Evolutionary conservation across 2,888 invertebrate species (phyloP).

Genomic region (Sesia apiformis): DNA sequence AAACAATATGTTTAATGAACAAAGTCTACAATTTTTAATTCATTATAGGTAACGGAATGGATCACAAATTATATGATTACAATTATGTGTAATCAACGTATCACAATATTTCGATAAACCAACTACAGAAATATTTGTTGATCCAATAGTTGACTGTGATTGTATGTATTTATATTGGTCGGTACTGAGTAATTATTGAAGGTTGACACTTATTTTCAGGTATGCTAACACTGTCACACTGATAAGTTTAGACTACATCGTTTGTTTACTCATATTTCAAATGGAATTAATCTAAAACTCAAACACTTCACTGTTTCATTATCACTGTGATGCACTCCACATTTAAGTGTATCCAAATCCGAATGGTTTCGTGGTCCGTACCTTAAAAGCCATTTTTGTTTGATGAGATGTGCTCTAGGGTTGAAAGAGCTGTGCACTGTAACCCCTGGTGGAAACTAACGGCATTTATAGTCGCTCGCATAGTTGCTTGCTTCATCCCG

Average conservation of each 20-base stretch:
- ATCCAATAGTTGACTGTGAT: too few relatives aligned
- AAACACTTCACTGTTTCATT: conserved; percentile 18
- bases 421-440: conserved; percentile 59
- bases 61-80: too few relatives aligned
- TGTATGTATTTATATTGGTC: too few relatives aligned
- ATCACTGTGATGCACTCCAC: conserved; percentile 18
- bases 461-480: conserved; percentile 51
- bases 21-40: not conserved
- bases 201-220: too few relatives aligned
- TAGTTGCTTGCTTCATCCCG: conserved; percentile 58
- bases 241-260: too few relatives aligned
- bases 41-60: not conserved
- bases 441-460: conserved; percentile 43
- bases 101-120: too few relatives aligned
- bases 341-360: conserved; percentile 24
- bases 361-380: conserved; percentile 34
- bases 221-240: too few relatives aligned
- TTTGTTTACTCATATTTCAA: too few relatives aligned
- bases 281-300: not conserved
- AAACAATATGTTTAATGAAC: not conserved
- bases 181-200: too few relatives aligned
- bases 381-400: conserved; percentile 61
- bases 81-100: too few relatives aligned
- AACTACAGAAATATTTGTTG: too few relatives aligned
- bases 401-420: conserved; percentile 46